Evolutionary conservation across 2,113 vertebrate species (phyloP), one percentile per base, ranked within the genome.

Genomic region (Felis chaus): DNA sequence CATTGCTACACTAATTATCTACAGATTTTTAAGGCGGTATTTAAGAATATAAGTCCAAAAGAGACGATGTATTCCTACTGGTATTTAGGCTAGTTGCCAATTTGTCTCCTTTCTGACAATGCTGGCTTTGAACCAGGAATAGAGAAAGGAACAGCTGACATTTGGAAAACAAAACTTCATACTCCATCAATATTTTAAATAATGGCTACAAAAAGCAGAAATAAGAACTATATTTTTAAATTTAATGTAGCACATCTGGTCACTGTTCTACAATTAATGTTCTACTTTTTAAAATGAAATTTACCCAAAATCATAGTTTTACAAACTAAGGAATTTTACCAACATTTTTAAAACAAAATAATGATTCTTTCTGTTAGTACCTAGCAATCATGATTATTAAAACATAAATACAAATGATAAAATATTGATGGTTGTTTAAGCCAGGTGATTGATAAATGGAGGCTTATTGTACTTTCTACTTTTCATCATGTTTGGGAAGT

Each of bases 31-130:
- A 98, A 98, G 97, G 97, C 95, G 92, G 91, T 83, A 92, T 98
- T 99, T 98, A 97, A 99, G 94, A 98, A 96, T 92, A 94, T 96
- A 98, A 97, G 96, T 98, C 89, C 97, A 98, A 92, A 96, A 96
- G 93, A 98, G 97, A 98, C 57, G 15, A 97, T 94, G 94, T 97
- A 87, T 96, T 89, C 93, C 97, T 82, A 97, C 94, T 96, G 97
- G 76, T 90, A 88, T 97, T 98, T 97, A 98, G 98, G 97, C 97
- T 92, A 94, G 39, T 94, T 98, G 98, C 98, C 98, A 99, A 55
- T 50, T 83, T 98, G 65, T 91, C 95, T 97, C 95, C 91, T 69
- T 98, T 98, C 89, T 97, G 97, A 90, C 94, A 98, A 95, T 82
- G 39, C 61, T 98, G 98, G 97, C 96, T 98, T 97, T 96, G 41